Base-by-base conservation (phyloP, 1,140 invertebrate genomes). In the Drosophila saltans region DNA sequence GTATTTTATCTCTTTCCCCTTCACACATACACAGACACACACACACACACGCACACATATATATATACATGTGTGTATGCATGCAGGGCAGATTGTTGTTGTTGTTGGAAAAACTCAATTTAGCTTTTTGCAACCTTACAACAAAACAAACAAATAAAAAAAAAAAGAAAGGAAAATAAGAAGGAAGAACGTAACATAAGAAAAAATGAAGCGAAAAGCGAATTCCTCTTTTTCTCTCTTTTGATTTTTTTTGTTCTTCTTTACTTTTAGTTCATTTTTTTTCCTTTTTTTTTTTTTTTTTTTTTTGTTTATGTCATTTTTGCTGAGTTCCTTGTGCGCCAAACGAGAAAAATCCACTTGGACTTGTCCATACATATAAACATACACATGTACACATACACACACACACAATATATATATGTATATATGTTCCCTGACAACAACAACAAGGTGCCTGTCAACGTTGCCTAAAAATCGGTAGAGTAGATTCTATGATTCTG, bases 61-160 rank as follows among this genome's bases (percentile, higher is more conserved):
- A 64, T 45, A 69, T 39, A 71, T 36, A 59, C 45, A 67, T 69
- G 45, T 26, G 21, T 52, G 45, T 52, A 24, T 52, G 45, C 21
- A 52, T 52, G 45, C 61, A 68, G 66, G 60, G 48, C 68, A 72
- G 72, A 79, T 86, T 66, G 79, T 78, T 88, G 76, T 78, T 86
- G 82, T 86, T 86, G 83, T 86, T 88, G 76, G 82, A 66, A 86
- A 86, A 86, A 86, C 82, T 86, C 82, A 86, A 86, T 86, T 86
- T 86, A 88, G 82, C 82, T 86, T 86, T 84, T 82, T 86, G 82
- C 83, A 86, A 86, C 79, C 82, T 88, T 88, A 78, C 74, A 64
- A 85, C 65, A 72, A 48, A 75, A 66, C 45, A 71, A 16, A 62
- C 36, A 57, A 39, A 39, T 39, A 43, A 73, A 66, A 80, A 70